These are phyloP conservation scores for Coturnix japonica DNA, from an alignment of 2,113 vertebrate species.

Conservation along the genomic window DNA sequence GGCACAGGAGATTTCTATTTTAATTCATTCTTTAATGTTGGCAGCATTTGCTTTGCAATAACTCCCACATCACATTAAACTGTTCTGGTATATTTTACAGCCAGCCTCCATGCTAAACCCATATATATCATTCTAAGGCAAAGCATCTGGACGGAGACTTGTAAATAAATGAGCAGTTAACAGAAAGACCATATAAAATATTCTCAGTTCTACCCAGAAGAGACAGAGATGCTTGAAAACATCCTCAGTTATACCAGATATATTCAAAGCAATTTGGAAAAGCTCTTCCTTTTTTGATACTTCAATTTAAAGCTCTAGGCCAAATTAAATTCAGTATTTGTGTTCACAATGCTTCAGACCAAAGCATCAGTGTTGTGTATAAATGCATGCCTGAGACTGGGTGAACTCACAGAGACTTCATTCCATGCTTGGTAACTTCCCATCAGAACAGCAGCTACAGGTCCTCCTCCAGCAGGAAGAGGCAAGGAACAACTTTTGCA, in stretches of 20 bases:
- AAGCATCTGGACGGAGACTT: not conserved
- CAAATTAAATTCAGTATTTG: not conserved
- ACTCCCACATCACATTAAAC: not conserved
- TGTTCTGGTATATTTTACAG: not conserved
- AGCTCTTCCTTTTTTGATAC: not conserved
- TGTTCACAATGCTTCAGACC: slow-evolving; percentile 43
- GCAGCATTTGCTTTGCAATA: not conserved
- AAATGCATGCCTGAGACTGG: not conserved
- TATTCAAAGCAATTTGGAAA: not conserved
- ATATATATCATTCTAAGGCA: not conserved
- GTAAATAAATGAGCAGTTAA: not conserved
- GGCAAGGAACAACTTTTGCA: not conserved
- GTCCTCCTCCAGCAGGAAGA: not conserved
- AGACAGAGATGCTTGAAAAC: not conserved
- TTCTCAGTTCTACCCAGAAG: not conserved
- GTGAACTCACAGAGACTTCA: not conserved
- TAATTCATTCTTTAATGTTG: not conserved
- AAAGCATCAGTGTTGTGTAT: not conserved
- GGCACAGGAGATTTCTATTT: not conserved
- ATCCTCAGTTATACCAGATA: not conserved
- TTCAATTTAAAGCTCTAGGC: not conserved
- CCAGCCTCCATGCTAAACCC: not conserved
- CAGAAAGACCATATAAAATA: not conserved
- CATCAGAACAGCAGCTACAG: not conserved
- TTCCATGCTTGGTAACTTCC: not conserved